Evolutionary conservation across 2,888 invertebrate species (phyloP).

Genomic region (Leucozona laternaria): DNA sequence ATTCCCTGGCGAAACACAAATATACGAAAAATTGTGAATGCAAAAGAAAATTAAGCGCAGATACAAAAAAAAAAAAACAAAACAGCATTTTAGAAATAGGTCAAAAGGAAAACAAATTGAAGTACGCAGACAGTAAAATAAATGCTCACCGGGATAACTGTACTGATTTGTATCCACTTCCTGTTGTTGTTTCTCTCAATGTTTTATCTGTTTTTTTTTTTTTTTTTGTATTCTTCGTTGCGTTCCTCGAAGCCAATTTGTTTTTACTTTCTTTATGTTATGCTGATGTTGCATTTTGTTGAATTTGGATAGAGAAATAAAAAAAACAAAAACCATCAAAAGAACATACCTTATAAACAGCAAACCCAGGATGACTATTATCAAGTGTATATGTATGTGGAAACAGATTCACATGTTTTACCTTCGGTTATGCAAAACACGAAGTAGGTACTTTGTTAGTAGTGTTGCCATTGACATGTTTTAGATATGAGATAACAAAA

Average conservation of each 20-base stretch:
- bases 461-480: neutral
- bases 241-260: constrained; percentile 36
- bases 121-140: constrained; percentile 24
- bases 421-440: neutral
- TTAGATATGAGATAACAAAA: neutral
- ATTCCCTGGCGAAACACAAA: constrained; percentile 33
- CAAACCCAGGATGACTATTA: constrained; percentile 19
- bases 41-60: neutral
- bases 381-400: constrained; percentile 7
- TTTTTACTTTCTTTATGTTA: constrained; percentile 41
- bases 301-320: constrained; percentile 54
- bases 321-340: constrained; percentile 20
- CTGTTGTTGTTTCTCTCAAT: constrained; percentile 58
- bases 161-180: constrained; percentile 65
- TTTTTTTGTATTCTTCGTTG: constrained; percentile 1
- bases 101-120: constrained; percentile 29
- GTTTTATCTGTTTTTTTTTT: constrained; percentile 9
- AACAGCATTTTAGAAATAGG: constrained; percentile 2
- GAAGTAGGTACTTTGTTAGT: neutral
- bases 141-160: constrained; percentile 52
- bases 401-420: constrained; percentile 28
- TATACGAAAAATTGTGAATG: neutral
- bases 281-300: constrained; percentile 57
- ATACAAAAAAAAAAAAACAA: neutral
- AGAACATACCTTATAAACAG: neutral